Evolutionary conservation across 53 echinoderm and acorn worm genomes (phyloP).

Genomic region (Paracentrotus lividus): DNA sequence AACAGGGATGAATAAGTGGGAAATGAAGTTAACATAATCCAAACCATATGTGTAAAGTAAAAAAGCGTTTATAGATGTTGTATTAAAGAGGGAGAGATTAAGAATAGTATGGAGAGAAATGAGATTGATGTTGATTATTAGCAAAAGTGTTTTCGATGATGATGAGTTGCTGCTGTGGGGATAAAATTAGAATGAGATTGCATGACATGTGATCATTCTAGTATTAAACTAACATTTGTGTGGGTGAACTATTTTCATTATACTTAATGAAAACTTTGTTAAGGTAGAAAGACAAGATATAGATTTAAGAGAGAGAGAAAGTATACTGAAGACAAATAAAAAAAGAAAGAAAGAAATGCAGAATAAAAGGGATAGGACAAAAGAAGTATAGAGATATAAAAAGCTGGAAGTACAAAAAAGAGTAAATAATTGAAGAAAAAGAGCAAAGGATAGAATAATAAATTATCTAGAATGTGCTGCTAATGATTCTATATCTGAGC

Average conservation of each 20-base stretch:
- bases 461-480: neutral
- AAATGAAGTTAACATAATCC: slow-evolving; percentile 8
- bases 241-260: neutral
- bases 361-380: neutral
- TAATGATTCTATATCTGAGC: neutral
- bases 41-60: slow-evolving; percentile 30
- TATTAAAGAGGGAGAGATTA: neutral
- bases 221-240: neutral
- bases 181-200: neutral
- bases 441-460: neutral
- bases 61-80: slow-evolving; percentile 6
- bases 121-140: slow-evolving; percentile 36
- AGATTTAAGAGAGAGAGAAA: too few relatives aligned
- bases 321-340: neutral
- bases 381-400: too few relatives aligned
- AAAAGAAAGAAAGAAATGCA: neutral
- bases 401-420: too few relatives aligned
- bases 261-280: neutral
- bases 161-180: slow-evolving; percentile 21
- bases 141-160: slow-evolving; percentile 27
- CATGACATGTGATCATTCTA: neutral
- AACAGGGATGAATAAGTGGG: neutral
- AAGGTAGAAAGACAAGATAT: too few relatives aligned
- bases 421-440: too few relatives aligned
- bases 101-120: slow-evolving; percentile 41